Conservation (phyloP, 2,113 vertebrate species). For the Sinocyclocheilus anshuiensis region DNA sequence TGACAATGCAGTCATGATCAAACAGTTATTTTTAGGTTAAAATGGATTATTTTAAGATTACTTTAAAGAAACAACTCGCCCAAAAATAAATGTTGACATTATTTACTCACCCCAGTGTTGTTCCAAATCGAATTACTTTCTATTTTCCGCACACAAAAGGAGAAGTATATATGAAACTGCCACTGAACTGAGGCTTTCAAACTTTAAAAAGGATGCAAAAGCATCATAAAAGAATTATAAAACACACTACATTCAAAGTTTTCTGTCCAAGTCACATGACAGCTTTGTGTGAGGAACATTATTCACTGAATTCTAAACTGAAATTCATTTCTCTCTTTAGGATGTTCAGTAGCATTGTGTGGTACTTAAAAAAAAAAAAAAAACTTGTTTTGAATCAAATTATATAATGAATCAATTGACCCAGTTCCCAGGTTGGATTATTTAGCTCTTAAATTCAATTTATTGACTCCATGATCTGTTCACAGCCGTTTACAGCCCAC, state of each 20-base stretch:
- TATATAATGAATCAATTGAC: background rate
- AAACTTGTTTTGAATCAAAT: background rate
- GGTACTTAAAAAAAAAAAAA: background rate
- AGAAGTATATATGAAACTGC: background rate
- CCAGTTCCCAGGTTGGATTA: background rate
- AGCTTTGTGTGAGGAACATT: background rate
- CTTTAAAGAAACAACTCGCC: background rate
- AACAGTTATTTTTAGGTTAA: background rate
- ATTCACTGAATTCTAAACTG: background rate
- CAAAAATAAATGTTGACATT: constrained; percentile 7
- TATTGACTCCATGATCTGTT: background rate
- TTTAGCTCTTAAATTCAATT: background rate
- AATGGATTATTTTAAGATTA: constrained; percentile 6
- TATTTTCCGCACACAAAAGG: background rate
- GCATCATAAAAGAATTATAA: background rate
- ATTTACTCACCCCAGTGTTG: background rate
- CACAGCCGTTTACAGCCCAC: background rate
- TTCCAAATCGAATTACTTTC: background rate
- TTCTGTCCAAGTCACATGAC: background rate
- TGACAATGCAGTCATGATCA: constrained; percentile 24
- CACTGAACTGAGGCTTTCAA: background rate
- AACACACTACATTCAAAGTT: background rate
- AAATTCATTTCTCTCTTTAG: background rate
- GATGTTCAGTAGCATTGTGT: background rate
- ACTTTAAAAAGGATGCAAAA: background rate